phyloP scores from a whole-genome alignment of 1,140 invertebrate genomes.

The Lamellibrachia luymesi region DNA sequence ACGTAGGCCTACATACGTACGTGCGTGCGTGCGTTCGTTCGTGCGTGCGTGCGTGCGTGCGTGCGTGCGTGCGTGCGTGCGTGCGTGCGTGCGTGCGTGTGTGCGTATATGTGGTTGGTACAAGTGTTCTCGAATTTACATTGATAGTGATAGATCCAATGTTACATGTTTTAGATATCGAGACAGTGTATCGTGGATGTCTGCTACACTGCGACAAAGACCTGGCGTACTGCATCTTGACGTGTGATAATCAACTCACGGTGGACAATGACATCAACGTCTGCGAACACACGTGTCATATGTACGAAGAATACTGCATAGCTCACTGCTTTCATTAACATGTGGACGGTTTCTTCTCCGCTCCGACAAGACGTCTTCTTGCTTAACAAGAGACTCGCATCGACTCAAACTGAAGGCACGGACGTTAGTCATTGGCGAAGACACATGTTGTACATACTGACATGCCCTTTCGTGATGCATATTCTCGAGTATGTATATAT shows the following conservation, averaged over 20 bases:
- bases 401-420: neutral
- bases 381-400: neutral
- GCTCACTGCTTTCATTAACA: neutral
- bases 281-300: neutral
- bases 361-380: neutral
- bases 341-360: neutral
- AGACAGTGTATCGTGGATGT: neutral
- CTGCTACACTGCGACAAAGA: neutral
- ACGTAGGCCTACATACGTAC: no score
- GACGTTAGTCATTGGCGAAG: no score
- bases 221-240: neutral
- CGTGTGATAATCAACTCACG: neutral
- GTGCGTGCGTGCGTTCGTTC: no score
- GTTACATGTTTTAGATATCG: neutral
- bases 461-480: no score
- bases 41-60: no score
- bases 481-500: no score
- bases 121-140: neutral
- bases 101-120: neutral
- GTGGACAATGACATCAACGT: neutral
- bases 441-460: no score
- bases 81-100: no score
- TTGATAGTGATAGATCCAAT: neutral
- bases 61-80: no score
- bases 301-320: neutral